Evolutionary conservation across 1,140 invertebrate genomes (phyloP).

Genomic region (Ostrea denselamellosa): DNA sequence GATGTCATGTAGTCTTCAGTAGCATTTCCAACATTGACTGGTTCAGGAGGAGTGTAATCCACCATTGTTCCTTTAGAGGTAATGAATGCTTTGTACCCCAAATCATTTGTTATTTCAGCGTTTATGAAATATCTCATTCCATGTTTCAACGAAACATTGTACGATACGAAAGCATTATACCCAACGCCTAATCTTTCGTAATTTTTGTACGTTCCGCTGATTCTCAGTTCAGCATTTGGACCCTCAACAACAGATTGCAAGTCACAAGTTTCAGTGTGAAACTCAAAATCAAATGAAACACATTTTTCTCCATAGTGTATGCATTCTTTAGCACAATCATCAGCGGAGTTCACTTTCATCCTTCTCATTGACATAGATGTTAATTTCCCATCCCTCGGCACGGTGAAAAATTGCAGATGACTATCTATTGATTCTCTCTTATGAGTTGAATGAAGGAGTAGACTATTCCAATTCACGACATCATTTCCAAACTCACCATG

Average conservation of each 20-base stretch:
- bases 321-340: constrained; percentile 57
- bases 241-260: constrained; percentile 56
- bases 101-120: constrained; percentile 53
- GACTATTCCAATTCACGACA: constrained; percentile 54
- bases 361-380: constrained; percentile 41
- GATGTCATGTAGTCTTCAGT: constrained; percentile 39
- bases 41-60: constrained; percentile 60
- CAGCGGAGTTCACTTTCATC: neutral
- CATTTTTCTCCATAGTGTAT: constrained; percentile 54
- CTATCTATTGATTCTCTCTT: constrained; percentile 46
- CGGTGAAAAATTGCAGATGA: constrained; percentile 49
- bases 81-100: constrained; percentile 59
- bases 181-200: constrained; percentile 61
- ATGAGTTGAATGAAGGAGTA: constrained; percentile 47
- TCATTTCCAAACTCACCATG: constrained; percentile 57
- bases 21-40: constrained; percentile 48
- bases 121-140: constrained; percentile 59
- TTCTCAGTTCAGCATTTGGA: constrained; percentile 47
- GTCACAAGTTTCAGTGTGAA: constrained; percentile 57
- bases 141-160: constrained; percentile 57
- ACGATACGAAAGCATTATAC: constrained; percentile 43
- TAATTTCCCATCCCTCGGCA: constrained; percentile 59
- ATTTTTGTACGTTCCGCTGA: constrained; percentile 57
- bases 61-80: constrained; percentile 59
- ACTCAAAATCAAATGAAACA: constrained; percentile 61